Conservation (phyloP, 2,888 invertebrate genomes). For the Agrotis exclamationis region DNA sequence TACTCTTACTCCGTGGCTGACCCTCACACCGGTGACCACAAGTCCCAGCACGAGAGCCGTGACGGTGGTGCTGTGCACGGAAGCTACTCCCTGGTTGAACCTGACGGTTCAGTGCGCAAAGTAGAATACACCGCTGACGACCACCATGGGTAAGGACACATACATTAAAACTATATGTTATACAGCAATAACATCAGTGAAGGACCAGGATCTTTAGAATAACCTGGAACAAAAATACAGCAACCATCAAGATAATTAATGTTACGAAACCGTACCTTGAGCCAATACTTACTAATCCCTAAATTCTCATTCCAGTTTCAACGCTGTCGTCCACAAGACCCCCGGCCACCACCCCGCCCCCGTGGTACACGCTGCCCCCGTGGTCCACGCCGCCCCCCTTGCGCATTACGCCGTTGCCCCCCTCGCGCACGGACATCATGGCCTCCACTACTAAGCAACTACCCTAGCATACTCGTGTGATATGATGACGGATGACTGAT, state of each 20-base stretch:
- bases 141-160: slow-evolving; percentile 89
- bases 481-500: slow-evolving; percentile 85
- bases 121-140: slow-evolving; percentile 92
- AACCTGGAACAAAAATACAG: not conserved
- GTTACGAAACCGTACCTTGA: not conserved
- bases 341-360: slow-evolving; percentile 88
- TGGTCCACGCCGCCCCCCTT: slow-evolving; percentile 79
- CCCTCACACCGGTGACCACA: slow-evolving; percentile 92
- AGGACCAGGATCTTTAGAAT: not conserved
- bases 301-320: slow-evolving; percentile 81
- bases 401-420: slow-evolving; percentile 76
- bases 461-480: slow-evolving; percentile 76
- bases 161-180: no score
- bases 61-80: slow-evolving; percentile 93
- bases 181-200: not conserved
- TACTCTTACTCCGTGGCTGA: slow-evolving; percentile 92
- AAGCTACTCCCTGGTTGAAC: slow-evolving; percentile 92
- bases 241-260: not conserved
- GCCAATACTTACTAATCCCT: not conserved
- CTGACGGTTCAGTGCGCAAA: slow-evolving; percentile 92
- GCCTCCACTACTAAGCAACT: slow-evolving; percentile 83
- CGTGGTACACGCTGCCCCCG: slow-evolving; percentile 80
- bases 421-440: slow-evolving; percentile 85
- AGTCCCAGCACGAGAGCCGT: slow-evolving; percentile 91
- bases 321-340: slow-evolving; percentile 90